Conservation (phyloP, 2,888 invertebrate genomes). For the Aleiodes testaceus region DNA sequence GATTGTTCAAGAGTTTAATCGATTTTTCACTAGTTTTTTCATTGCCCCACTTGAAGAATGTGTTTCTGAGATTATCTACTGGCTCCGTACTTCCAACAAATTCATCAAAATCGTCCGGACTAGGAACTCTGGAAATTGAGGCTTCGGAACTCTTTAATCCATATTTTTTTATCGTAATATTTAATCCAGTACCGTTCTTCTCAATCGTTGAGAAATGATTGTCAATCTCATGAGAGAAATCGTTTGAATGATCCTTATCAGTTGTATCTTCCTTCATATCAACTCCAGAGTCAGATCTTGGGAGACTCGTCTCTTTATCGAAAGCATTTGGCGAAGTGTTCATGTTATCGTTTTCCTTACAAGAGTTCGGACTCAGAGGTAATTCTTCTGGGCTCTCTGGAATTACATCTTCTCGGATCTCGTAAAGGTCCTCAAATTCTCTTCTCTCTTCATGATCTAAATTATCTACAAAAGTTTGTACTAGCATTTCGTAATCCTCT, state of each 20-base stretch:
- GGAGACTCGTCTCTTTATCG: neutral
- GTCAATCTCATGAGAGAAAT: neutral
- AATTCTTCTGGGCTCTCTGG: constrained; percentile 37
- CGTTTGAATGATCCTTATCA: neutral
- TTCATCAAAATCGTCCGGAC: constrained; percentile 41
- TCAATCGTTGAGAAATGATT: constrained; percentile 19
- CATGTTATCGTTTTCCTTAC: constrained; percentile 31
- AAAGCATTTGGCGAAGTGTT: neutral
- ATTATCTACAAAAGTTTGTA: neutral
- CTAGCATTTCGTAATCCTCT: neutral
- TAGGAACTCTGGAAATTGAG: constrained; percentile 1
- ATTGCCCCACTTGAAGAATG: constrained; percentile 53
- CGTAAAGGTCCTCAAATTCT: neutral
- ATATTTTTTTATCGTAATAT: constrained; percentile 29
- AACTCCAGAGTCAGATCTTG: constrained; percentile 39
- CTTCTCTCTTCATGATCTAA: neutral
- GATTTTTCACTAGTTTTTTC: constrained; percentile 44
- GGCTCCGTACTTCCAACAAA: constrained; percentile 29
- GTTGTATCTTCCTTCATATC: constrained; percentile 37
- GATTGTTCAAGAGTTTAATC: constrained; percentile 1
- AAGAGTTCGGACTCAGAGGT: constrained; percentile 1
- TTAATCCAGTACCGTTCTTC: constrained; percentile 1
- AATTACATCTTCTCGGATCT: constrained; percentile 6
- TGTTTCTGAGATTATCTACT: constrained; percentile 27
- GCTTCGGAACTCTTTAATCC: constrained; percentile 14